Conservation (phyloP, 2,888 invertebrate species). For the Anoncus sp. region DNA sequence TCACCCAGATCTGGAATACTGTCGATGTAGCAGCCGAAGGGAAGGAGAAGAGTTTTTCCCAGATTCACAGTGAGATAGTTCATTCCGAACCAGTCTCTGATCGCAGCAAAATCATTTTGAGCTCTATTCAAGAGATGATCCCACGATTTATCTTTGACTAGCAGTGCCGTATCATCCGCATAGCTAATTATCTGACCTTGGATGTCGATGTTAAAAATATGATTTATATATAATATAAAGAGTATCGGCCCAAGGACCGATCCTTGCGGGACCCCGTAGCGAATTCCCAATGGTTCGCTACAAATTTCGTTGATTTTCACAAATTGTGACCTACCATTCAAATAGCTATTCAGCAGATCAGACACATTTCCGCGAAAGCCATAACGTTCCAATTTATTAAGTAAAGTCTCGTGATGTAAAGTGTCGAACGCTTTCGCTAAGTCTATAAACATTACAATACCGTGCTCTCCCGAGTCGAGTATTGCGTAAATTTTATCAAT, state of each 20-base stretch:
- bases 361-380: constrained; percentile 51
- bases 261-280: constrained; percentile 57
- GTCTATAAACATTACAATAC: constrained; percentile 25
- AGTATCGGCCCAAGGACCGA: constrained; percentile 55
- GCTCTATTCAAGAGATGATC: background rate
- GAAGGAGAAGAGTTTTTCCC: background rate
- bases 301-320: constrained; percentile 35
- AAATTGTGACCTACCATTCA: constrained; percentile 49
- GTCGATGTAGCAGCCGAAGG: constrained; percentile 5
- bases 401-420: constrained; percentile 37
- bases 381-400: constrained; percentile 40
- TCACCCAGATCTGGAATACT: constrained; percentile 12
- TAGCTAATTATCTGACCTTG: constrained; percentile 45
- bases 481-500: constrained; percentile 11
- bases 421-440: constrained; percentile 41
- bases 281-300: constrained; percentile 30
- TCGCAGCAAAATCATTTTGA: constrained; percentile 10
- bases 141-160: constrained; percentile 19
- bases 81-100: constrained; percentile 12
- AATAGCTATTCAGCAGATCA: constrained; percentile 51
- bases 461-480: background rate
- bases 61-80: constrained; percentile 18
- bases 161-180: constrained; percentile 51
- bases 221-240: constrained; percentile 58
- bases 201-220: constrained; percentile 46